Conservation (phyloP, 2,888 invertebrate genomes). For the Eulithis prunata region DNA sequence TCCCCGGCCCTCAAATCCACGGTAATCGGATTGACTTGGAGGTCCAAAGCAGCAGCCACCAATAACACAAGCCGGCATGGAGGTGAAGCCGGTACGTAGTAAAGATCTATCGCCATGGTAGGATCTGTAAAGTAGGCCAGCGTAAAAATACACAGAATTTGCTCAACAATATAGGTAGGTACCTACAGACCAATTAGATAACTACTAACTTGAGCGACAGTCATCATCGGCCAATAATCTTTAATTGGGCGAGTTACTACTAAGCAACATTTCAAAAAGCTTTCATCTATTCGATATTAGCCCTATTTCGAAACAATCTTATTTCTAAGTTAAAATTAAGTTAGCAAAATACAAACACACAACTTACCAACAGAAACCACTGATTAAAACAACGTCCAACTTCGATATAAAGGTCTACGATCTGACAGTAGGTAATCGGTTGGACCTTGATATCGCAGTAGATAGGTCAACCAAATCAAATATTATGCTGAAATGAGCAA, state of each 20-base stretch:
- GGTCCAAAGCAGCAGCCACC: slow-evolving; percentile 84
- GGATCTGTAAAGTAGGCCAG: background rate
- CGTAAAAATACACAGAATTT: too few relatives aligned
- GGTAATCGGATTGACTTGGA: slow-evolving; percentile 84
- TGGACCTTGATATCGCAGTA: slow-evolving; percentile 16
- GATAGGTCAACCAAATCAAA: slow-evolving; percentile 2
- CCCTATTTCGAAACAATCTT: too few relatives aligned
- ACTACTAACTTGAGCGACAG: background rate
- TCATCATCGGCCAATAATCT: too few relatives aligned
- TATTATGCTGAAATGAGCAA: background rate
- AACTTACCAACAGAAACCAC: slow-evolving; percentile 1
- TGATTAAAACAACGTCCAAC: slow-evolving; percentile 3
- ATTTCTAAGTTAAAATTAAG: too few relatives aligned
- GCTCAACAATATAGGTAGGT: too few relatives aligned
- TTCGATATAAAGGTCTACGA: slow-evolving; percentile 3
- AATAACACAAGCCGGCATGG: slow-evolving; percentile 85
- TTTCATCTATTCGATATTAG: background rate
- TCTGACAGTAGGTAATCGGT: background rate
- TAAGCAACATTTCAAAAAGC: slow-evolving; percentile 2
- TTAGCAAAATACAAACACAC: too few relatives aligned
- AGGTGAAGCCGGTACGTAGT: slow-evolving; percentile 84
- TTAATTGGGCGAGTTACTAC: too few relatives aligned
- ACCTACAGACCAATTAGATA: too few relatives aligned
- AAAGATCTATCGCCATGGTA: slow-evolving; percentile 83
- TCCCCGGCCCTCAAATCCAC: slow-evolving; percentile 83